These are phyloP conservation scores for Drosophila auraria DNA, from an alignment of 1,140 invertebrate genomes.

Conservation along the genomic window DNA sequence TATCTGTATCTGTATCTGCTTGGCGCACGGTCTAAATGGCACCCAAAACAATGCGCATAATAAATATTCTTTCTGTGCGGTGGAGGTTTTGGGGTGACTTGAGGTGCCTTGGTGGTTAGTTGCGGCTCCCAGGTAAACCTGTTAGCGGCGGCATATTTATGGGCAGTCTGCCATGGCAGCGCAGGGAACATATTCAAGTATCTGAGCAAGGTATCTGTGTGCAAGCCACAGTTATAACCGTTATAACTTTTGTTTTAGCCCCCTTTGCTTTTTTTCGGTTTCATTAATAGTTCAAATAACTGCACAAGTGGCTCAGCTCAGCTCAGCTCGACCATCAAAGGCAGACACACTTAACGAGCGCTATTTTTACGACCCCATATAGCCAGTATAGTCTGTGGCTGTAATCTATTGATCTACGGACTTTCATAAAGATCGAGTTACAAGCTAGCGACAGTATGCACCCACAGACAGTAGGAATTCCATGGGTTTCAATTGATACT, in stretches of 20 bases:
- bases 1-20: conserved; percentile 32
- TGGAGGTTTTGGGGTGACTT: conserved; percentile 11
- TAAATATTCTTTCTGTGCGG: conserved; percentile 51
- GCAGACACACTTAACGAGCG: conserved; percentile 16
- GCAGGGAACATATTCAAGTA: conserved; percentile 17
- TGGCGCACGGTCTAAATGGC: conserved; percentile 75
- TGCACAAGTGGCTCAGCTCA: conserved; percentile 50
- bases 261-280: conserved; percentile 36
- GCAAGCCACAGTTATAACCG: conserved; percentile 43
- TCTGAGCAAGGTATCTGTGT: conserved; percentile 17
- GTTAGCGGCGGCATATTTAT: conserved; percentile 66
- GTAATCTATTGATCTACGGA: conserved; percentile 49
- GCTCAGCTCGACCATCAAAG: conserved; percentile 18
- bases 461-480: conserved; percentile 2
- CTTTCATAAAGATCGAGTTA: conserved; percentile 33
- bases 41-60: conserved; percentile 74
- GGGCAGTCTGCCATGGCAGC: conserved; percentile 42
- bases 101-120: neutral
- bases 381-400: neutral
- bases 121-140: conserved; percentile 49
- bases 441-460: conserved; percentile 4
- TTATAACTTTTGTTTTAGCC: conserved; percentile 66
- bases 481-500: too few relatives aligned
- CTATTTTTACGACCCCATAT: conserved; percentile 37
- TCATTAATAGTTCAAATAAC: conserved; percentile 67